Percentiles rank a stretch among this genome's conserved stretches.
phyloP scores from a whole-genome alignment of 2,113 vertebrate species.

The Sorex fumeus region DNA sequence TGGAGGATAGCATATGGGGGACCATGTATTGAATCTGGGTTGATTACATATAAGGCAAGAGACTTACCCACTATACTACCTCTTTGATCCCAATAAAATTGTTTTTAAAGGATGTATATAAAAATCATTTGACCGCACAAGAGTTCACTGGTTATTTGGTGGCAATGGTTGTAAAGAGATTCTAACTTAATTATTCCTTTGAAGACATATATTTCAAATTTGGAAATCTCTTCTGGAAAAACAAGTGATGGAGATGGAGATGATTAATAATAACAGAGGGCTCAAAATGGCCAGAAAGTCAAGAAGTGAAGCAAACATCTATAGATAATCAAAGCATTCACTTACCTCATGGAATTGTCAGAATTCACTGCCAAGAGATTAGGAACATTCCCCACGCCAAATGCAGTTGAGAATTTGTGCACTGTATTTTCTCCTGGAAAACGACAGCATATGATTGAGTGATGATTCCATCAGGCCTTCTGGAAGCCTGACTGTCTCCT shows the following conservation, averaged over 20 bases:
- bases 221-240: not conserved
- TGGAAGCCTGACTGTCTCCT: not conserved
- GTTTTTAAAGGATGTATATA: not conserved
- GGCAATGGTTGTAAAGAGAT: not conserved
- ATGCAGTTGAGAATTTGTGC: not conserved
- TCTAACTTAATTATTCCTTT: not conserved
- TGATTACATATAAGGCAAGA: too few species aligned
- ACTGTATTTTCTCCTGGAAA: not conserved
- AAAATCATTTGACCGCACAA: not conserved
- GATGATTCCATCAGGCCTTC: not conserved
- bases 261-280: not conserved
- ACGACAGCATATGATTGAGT: not conserved
- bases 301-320: not conserved
- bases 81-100: too few species aligned
- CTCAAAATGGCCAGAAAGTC: not conserved
- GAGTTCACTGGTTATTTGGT: not conserved
- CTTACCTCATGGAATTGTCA: not conserved
- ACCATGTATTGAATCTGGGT: too few species aligned
- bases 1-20: too few species aligned
- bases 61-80: too few species aligned
- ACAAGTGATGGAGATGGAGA: not conserved
- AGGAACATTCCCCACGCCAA: not conserved
- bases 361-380: constrained; percentile 17
- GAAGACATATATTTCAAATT: not conserved
- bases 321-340: not conserved